Evolutionary conservation across 2,797 vertebrate species (phyloP).

Genomic region (Phrynocephalus guinanensis): DNA sequence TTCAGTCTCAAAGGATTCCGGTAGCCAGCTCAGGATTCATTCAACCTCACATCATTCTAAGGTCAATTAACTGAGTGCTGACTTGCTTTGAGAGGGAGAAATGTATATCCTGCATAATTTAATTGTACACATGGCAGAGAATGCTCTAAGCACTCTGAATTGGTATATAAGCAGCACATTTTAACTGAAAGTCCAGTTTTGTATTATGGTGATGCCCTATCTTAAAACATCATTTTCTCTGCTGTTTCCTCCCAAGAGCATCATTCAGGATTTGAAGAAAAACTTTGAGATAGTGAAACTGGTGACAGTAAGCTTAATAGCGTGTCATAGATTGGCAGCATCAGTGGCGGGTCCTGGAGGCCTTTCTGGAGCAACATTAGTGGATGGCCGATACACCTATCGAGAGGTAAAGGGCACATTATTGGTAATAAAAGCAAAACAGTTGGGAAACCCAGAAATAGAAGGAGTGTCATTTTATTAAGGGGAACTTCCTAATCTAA

Average conservation of each 20-base stretch:
- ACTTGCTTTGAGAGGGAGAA: too few relatives aligned
- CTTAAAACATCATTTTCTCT: constrained; percentile 33
- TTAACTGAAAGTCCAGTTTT: not conserved
- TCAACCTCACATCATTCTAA: too few relatives aligned
- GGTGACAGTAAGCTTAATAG: constrained; percentile 95
- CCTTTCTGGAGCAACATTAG: constrained; percentile 87
- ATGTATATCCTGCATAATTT: too few relatives aligned
- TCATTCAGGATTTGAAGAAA: constrained; percentile 99
- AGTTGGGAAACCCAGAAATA: not conserved
- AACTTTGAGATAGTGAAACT: constrained; percentile 99
- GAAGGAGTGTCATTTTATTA: not conserved
- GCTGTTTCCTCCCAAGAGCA: constrained; percentile 83
- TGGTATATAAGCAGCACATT: too few relatives aligned
- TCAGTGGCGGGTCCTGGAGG: constrained; percentile 88
- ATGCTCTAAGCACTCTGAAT: too few relatives aligned
- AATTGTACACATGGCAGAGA: too few relatives aligned
- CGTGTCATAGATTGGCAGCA: constrained; percentile 93
- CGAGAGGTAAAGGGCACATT: constrained; percentile 85
- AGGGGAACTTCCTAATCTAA: not conserved
- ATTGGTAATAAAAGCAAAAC: not conserved
- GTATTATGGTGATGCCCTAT: not conserved
- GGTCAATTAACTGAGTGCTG: too few relatives aligned
- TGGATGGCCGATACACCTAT: constrained; percentile 96
- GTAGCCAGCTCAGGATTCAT: too few relatives aligned
- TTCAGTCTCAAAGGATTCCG: too few relatives aligned